Evolutionary conservation across 2,797 vertebrate genomes (phyloP).

Genomic region (Numenius phaeopus): DNA sequence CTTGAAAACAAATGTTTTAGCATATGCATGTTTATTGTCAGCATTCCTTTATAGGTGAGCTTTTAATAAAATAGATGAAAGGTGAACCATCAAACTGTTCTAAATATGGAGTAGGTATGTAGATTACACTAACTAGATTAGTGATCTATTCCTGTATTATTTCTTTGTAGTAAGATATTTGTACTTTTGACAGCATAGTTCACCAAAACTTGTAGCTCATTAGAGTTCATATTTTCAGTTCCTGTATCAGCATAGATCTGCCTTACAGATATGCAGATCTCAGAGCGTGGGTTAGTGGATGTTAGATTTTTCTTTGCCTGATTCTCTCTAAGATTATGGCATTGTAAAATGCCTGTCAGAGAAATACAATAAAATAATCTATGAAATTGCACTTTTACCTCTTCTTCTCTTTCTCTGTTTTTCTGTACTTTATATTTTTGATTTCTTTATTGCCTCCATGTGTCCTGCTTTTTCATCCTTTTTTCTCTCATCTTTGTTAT

Average conservation of each 20-base stretch:
- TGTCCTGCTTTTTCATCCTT: background rate
- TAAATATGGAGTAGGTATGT: background rate
- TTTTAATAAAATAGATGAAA: background rate
- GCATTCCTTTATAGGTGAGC: background rate
- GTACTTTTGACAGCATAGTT: background rate
- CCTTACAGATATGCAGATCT: background rate
- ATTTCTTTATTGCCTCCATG: background rate
- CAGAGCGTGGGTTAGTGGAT: background rate
- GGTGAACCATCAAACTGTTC: background rate
- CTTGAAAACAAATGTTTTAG: background rate
- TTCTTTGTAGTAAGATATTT: background rate
- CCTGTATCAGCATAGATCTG: background rate
- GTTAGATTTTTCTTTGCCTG: background rate
- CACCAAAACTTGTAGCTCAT: background rate
- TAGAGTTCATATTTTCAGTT: background rate
- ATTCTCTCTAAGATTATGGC: background rate
- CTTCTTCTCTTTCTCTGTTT: background rate
- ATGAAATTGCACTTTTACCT: background rate
- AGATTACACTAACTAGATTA: background rate
- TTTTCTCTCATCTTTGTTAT: background rate
- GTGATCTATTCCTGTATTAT: background rate
- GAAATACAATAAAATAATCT: background rate
- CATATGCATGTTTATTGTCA: background rate
- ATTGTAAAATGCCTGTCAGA: background rate
- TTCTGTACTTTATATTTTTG: background rate